Conservation (phyloP, 2,888 invertebrate genomes). For the Dynastes hyllus region DNA sequence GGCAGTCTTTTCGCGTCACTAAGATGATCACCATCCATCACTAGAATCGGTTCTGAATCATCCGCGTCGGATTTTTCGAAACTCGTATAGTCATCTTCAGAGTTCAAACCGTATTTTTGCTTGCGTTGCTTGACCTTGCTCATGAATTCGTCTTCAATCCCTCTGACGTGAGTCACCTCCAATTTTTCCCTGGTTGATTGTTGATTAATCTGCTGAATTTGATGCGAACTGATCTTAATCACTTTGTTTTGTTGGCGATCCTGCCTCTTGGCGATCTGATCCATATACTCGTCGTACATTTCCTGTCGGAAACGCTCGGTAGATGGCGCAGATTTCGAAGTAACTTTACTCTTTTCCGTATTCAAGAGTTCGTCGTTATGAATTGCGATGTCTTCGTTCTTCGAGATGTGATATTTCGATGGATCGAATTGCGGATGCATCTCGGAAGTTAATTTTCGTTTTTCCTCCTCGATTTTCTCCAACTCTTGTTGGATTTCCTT, state of each 20-base stretch:
- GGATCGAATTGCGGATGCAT: constrained; percentile 71
- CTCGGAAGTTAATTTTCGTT: constrained; percentile 65
- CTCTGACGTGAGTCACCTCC: constrained; percentile 71
- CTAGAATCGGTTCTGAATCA: constrained; percentile 69
- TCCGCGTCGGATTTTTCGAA: constrained; percentile 62
- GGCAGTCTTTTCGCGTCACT: constrained; percentile 80
- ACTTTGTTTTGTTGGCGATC: constrained; percentile 86
- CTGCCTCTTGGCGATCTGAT: constrained; percentile 84
- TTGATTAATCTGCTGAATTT: constrained; percentile 64
- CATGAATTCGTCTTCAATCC: constrained; percentile 85
- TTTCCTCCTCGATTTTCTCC: constrained; percentile 76
- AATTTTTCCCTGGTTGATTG: constrained; percentile 52
- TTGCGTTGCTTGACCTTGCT: constrained; percentile 82
- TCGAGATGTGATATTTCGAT: constrained; percentile 71
- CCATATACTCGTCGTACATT: constrained; percentile 90
- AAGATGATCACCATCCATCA: constrained; percentile 80
- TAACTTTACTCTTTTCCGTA: constrained; percentile 36
- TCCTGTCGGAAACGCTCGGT: constrained; percentile 83
- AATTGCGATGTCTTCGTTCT: constrained; percentile 71
- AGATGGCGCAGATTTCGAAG: constrained; percentile 56
- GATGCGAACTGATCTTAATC: constrained; percentile 82
- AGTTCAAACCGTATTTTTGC: constrained; percentile 81
- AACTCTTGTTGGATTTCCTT: constrained; percentile 80
- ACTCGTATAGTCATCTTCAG: constrained; percentile 75
- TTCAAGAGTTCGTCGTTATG: constrained; percentile 56